Evolutionary conservation across 2,888 invertebrate genomes (phyloP).

Genomic region (Erynnis tages): DNA sequence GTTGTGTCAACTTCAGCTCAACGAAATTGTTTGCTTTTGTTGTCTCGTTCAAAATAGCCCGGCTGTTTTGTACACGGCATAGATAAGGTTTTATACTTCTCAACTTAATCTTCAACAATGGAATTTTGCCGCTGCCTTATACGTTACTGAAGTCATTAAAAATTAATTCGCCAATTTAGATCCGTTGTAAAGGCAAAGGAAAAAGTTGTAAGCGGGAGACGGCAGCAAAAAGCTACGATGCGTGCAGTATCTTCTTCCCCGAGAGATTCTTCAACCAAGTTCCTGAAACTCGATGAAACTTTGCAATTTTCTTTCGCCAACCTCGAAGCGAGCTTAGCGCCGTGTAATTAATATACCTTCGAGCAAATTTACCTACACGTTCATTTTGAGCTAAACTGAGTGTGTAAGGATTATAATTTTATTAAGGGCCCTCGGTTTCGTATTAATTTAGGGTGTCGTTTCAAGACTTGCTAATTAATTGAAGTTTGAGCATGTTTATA

Average conservation of each 20-base stretch:
- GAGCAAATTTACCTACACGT: constrained; percentile 21
- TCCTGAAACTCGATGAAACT: neutral
- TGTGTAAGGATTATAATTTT: constrained; percentile 28
- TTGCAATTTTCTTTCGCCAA: constrained; percentile 16
- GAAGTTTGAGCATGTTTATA: constrained; percentile 1
- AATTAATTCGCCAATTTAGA: neutral
- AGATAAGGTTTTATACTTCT: too few relatives aligned
- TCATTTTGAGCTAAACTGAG: constrained; percentile 22
- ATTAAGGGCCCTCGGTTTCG: constrained; percentile 22
- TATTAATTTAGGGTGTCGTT: constrained; percentile 14
- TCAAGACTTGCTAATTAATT: constrained; percentile 12
- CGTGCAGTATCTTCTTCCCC: constrained; percentile 9
- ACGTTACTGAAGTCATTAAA: too few relatives aligned
- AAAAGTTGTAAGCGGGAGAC: constrained; percentile 5
- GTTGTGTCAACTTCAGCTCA: too few relatives aligned
- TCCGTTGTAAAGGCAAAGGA: neutral
- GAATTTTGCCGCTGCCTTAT: too few relatives aligned
- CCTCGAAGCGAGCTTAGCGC: neutral
- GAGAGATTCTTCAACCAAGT: neutral
- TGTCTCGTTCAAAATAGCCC: too few relatives aligned
- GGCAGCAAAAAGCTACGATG: constrained; percentile 1
- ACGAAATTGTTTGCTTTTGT: too few relatives aligned
- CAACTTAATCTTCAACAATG: too few relatives aligned
- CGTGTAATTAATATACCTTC: constrained; percentile 21
- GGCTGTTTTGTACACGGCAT: too few relatives aligned